phyloP scores from a whole-genome alignment of 2,113 vertebrate genomes.

The Caranx melampygus region DNA sequence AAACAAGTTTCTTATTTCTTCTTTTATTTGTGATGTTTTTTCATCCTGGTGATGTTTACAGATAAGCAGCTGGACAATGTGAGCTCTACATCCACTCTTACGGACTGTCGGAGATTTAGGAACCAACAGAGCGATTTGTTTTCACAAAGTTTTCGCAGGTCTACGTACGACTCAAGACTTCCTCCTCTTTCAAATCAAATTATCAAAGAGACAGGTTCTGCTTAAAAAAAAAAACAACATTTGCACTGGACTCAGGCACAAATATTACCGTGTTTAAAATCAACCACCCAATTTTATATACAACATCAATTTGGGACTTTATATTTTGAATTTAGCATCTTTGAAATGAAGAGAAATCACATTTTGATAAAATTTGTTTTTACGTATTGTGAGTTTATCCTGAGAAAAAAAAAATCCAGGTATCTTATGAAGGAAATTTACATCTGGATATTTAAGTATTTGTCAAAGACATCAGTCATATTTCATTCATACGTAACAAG shows the following conservation, averaged over 20 bases:
- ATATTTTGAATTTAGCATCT: not conserved
- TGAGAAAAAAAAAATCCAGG: not conserved
- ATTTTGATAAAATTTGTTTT: not conserved
- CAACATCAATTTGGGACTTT: not conserved
- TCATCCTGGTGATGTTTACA: constrained; percentile 23
- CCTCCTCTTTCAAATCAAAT: not conserved
- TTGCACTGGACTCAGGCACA: not conserved
- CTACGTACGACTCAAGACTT: not conserved
- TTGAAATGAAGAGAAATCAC: not conserved
- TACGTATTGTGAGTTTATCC: not conserved
- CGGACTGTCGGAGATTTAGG: too few species aligned
- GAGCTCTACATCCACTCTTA: not conserved
- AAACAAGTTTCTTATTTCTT: not conserved
- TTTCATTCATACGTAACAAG: not conserved
- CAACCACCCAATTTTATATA: not conserved
- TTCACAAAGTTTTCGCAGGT: not conserved
- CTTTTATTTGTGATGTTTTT: constrained; percentile 34
- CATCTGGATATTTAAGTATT: not conserved
- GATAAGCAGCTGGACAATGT: not conserved
- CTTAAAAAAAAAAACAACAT: not conserved
- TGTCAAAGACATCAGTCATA: not conserved
- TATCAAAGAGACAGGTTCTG: not conserved
- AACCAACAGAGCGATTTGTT: not conserved
- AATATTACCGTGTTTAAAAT: not conserved
- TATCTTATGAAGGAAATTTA: not conserved